Conservation (phyloP, 2,797 vertebrate species). For the Sitta carolinensis region DNA sequence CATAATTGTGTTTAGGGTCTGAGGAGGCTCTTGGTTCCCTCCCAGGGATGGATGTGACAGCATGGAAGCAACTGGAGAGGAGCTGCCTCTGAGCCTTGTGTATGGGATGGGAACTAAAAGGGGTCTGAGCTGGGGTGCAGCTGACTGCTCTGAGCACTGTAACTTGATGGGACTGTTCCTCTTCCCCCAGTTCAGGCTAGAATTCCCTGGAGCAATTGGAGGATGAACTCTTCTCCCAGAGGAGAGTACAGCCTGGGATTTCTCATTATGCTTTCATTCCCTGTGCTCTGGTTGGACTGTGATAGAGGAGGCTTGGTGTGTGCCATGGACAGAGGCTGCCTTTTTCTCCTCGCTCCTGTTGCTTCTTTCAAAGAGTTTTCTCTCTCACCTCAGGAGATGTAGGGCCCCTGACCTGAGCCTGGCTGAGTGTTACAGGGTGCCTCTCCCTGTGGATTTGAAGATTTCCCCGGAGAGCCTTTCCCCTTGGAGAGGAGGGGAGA, state of each 20-base stretch:
- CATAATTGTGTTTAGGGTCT: background rate
- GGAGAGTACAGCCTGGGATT: background rate
- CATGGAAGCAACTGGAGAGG: background rate
- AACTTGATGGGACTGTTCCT: background rate
- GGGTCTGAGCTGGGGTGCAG: background rate
- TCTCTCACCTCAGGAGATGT: constrained; percentile 41
- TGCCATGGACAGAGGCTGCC: background rate
- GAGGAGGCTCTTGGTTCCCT: background rate
- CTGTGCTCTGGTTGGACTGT: background rate
- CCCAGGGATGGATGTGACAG: background rate
- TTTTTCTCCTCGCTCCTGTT: background rate
- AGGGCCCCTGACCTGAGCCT: background rate
- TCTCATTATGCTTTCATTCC: background rate
- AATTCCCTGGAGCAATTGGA: background rate
- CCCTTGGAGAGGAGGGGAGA: constrained; percentile 70
- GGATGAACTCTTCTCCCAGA: background rate
- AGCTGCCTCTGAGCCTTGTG: fast-evolving
- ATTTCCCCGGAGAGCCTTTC: constrained; percentile 16
- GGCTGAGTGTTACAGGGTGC: constrained; percentile 44
- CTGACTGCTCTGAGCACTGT: background rate
- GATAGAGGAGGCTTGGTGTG: background rate
- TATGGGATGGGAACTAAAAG: background rate
- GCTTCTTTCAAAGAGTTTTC: background rate
- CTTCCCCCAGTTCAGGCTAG: background rate
- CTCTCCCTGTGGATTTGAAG: constrained; percentile 54